Percentiles rank a stretch among this genome's conserved stretches.
phyloP scores from a whole-genome alignment of 1,140 invertebrate genomes.

The Meloidogyne floridensis region DNA sequence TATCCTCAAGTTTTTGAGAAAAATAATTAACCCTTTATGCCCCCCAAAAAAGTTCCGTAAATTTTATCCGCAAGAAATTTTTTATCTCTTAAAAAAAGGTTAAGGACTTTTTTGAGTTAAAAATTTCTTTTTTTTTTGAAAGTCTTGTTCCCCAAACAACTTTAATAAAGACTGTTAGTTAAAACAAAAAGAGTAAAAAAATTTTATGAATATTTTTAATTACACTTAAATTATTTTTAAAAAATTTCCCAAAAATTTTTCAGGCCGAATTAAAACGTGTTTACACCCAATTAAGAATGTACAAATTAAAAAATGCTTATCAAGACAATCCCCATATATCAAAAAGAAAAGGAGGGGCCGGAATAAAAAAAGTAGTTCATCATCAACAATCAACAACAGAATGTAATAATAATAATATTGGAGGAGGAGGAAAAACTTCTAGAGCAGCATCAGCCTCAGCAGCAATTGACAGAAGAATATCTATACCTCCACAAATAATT shows the following conservation, averaged over 20 bases:
- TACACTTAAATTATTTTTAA: too few species aligned
- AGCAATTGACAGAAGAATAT: background rate
- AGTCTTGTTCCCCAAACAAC: too few species aligned
- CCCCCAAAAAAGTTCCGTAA: too few species aligned
- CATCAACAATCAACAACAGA: slow-evolving; percentile 76
- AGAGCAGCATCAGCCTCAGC: background rate
- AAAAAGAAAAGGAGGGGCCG: slow-evolving; percentile 78
- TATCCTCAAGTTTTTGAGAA: too few species aligned
- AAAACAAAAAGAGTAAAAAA: too few species aligned
- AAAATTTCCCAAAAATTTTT: slow-evolving; percentile 25
- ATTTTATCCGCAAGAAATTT: too few species aligned
- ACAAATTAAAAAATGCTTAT: slow-evolving; percentile 85
- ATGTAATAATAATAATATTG: slow-evolving; percentile 70
- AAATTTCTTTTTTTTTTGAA: too few species aligned
- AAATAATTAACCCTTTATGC: too few species aligned
- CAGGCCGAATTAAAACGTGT: slow-evolving; percentile 84
- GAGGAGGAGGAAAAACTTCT: slow-evolving; percentile 44
- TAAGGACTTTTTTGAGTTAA: too few species aligned
- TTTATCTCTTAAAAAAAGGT: too few species aligned
- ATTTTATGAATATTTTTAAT: too few species aligned
- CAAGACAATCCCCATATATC: slow-evolving; percentile 92
- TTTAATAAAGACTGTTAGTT: too few species aligned
- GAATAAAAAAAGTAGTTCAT: slow-evolving; percentile 73
- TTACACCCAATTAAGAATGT: slow-evolving; percentile 76
- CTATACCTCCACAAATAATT: background rate